phyloP scores from a whole-genome alignment of 2,113 vertebrate genomes.

The Mungos mungo region DNA sequence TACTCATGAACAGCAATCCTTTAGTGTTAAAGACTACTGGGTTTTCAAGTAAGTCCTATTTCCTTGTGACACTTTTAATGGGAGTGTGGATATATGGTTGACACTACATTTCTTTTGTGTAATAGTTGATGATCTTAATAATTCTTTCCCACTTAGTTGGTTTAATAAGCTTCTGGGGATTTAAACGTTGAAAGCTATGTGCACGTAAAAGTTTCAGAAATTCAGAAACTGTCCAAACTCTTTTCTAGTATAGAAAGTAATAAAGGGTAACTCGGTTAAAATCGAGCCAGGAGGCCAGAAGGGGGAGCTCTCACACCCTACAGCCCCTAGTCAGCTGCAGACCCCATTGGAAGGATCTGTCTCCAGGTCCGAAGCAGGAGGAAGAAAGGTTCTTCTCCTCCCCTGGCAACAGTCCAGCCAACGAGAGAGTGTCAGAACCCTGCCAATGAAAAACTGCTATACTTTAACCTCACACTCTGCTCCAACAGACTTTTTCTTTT shows the following conservation, averaged over 20 bases:
- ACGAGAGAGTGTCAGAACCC: neutral
- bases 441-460: neutral
- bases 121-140: conserved; percentile 9
- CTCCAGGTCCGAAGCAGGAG: neutral
- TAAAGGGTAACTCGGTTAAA: neutral
- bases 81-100: neutral
- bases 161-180: neutral
- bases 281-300: neutral
- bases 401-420: neutral
- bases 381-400: neutral
- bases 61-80: neutral
- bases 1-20: neutral
- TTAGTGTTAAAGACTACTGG: neutral
- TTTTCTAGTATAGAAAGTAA: neutral
- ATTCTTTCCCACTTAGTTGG: neutral
- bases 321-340: neutral
- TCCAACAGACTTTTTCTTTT: neutral
- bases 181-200: conserved; percentile 20
- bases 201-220: neutral
- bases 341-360: neutral
- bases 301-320: neutral
- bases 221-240: neutral
- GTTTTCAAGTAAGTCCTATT: neutral
- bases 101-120: neutral
- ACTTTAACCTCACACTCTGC: neutral